phyloP scores from a whole-genome alignment of 2,113 vertebrate species.

The Triplophysa siluroides region DNA sequence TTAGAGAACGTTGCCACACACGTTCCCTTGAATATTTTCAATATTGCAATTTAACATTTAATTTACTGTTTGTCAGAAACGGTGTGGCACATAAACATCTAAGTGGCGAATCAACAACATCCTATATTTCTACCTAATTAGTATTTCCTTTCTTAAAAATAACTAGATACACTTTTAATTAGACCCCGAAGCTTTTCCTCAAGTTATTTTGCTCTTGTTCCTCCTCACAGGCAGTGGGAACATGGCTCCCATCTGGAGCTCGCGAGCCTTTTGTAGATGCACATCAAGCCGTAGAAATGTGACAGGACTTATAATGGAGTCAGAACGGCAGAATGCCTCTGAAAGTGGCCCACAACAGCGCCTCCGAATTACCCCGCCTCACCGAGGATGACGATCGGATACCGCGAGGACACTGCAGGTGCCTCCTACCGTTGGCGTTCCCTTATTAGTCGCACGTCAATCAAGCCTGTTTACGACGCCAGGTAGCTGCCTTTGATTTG shows the following conservation, averaged over 20 bases:
- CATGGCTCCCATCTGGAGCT: conserved; percentile 30
- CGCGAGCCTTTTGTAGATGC: conserved; percentile 23
- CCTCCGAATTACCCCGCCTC: conserved; percentile 10
- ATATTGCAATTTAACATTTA: conserved; percentile 1
- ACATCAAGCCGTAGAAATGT: conserved; percentile 40
- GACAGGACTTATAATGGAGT: conserved; percentile 38
- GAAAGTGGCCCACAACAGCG: conserved; percentile 11
- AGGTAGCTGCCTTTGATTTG: conserved; percentile 32
- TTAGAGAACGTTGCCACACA: neutral
- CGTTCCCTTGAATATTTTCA: conserved; percentile 3
- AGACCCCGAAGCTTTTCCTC: conserved; percentile 6
- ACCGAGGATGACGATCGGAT: conserved; percentile 38
- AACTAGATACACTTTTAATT: conserved; percentile 11
- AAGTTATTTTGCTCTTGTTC: conserved; percentile 20
- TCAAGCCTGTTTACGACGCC: conserved; percentile 25
- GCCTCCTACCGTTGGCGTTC: neutral
- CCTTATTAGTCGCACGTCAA: conserved; percentile 40
- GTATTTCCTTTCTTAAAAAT: neutral
- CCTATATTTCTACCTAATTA: conserved; percentile 7
- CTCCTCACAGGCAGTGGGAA: conserved; percentile 27
- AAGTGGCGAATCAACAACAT: neutral
- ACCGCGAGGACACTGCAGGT: neutral
- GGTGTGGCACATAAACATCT: neutral
- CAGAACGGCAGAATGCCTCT: conserved; percentile 11
- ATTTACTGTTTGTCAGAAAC: neutral